Base-by-base conservation (phyloP, 2,888 invertebrate species). In the Chironomus tentans region DNA sequence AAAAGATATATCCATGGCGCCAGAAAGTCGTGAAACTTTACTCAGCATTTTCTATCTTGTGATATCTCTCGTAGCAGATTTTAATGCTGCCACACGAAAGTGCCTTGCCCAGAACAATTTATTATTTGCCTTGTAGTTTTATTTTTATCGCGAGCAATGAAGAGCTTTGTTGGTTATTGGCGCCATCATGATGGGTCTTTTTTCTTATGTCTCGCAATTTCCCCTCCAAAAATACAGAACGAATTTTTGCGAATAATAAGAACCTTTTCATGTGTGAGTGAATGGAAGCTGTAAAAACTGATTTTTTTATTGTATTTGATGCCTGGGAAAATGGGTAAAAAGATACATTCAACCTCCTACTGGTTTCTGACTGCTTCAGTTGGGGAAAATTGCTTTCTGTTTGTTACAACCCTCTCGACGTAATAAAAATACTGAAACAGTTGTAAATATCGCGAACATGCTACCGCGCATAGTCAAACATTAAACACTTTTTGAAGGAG, bases 391-490 rank as follows among this genome's bases (percentile, higher is more conserved):
- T 38, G n/a, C 18, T 47, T 70, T 50, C 50, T 38, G n/a, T 71
- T 71, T 18, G 71, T 71, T 71, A 71, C 71, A 71, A 24, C 71
- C 71, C 71, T 71, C 71, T 50, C 50, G 21, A 13, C 22, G 10
- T 38, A 38, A 38, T 38, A 38, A 38, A 24, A 38, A 65, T 18
- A 56, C 18, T 56, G 56, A 56, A 56, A 56, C 70, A 18, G 46
- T 47, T 47, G 47, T 18, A 70, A 48, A 70, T 38, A 38, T 38
- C 38, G 46, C 70, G 38, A 10, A n/a, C 18, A 21, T 50, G 47
- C 71, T 71, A 56, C 71, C 71, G 71, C 71, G 71, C 71, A 71
- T 71, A 71, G 56, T 50, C 50, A 56, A 71, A 71, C 15, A 70
- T 50, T 15, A 50, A 50, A 50, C 12, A 68, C 13, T 18, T 71